Evolutionary conservation across 1,140 invertebrate species (phyloP).

Genomic region (Pogonomyrmex californicus): DNA sequence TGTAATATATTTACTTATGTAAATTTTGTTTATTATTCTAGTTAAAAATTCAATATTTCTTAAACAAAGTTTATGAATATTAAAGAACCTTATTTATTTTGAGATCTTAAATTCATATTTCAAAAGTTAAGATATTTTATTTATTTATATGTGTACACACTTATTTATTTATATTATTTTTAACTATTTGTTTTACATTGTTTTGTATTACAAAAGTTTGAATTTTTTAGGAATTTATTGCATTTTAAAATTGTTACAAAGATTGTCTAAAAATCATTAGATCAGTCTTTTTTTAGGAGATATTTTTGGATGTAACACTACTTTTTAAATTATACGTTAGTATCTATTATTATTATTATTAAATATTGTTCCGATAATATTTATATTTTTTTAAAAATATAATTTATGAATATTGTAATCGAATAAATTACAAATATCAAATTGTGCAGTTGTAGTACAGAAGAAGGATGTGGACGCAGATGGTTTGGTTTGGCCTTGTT

Average conservation of each 20-base stretch:
- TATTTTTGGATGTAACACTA: background rate
- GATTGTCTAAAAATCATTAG: constrained; percentile 5
- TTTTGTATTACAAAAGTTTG: constrained; percentile 19
- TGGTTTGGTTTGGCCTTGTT: constrained; percentile 96
- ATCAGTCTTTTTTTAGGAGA: constrained; percentile 1
- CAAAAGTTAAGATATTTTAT: too few relatives aligned
- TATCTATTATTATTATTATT: constrained; percentile 25
- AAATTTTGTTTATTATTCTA: too few relatives aligned
- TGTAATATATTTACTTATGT: too few relatives aligned
- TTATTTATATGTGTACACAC: constrained; percentile 5
- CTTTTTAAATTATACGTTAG: background rate
- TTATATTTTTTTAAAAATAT: constrained; percentile 11
- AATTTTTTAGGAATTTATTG: constrained; percentile 12
- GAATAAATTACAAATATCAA: constrained; percentile 41
- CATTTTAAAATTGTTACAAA: constrained; percentile 12
- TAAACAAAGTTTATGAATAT: too few relatives aligned
- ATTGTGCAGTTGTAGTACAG: constrained; percentile 86
- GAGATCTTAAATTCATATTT: too few relatives aligned
- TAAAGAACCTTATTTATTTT: too few relatives aligned
- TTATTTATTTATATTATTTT: background rate
- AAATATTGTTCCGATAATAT: constrained; percentile 5
- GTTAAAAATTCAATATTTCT: too few relatives aligned
- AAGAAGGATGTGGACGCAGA: constrained; percentile 88
- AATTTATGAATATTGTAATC: constrained; percentile 7
- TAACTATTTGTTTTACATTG: background rate